Evolutionary conservation across 2,888 invertebrate species (phyloP), one percentile per base, ranked within the genome.

Genomic region (Platynereis dumerilii): DNA sequence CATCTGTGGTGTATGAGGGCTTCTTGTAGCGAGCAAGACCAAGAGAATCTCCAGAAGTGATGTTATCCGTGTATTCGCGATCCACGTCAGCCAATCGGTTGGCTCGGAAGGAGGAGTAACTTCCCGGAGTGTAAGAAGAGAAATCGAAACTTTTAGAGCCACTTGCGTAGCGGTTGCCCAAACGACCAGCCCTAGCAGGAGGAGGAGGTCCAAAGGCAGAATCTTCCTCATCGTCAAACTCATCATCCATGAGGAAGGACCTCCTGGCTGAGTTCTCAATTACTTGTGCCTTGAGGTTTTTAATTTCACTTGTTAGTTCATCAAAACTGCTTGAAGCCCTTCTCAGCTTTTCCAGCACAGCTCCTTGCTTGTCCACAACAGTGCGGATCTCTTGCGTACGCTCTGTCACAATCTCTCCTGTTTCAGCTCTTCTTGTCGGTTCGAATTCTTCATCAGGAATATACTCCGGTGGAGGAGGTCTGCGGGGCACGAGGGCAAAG

Each of bases 251-350:
- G 48, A 64, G 28, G 54, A 26, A 39, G 15, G 48, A 15, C 15
- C 67, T 39, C n/a, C 65, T 62, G 29, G 62, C 60, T 34, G 64
- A 65, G 20, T 64, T 60, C 22, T 69, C 66, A n/a, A 67, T 54
- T 12, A 66, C 62, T 39, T 67, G 62, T 54, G 69, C 66, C 28
- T 69, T 65, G 22, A 70, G 66, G 42, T 56, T 64, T 26, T 67
- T 44, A 42, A 70, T 63, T 56, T 70, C 70, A 22, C 56, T 62
- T 3, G 58, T 57, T 39, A 70, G 55, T 2, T 70, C 69, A 28
- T 70, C 70, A 42, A 70, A 62, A 55, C 69, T 67, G 53, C 60
- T 63, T 10, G 68, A 68, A 2, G 67, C 66, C 2, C 59, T 54
- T 42, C 57, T 60, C 27, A 70, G 64, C 26, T 66, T 65, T 48